Percentiles rank a stretch among this genome's conserved stretches.
Conservation (phyloP, 2,888 invertebrate genomes). For the Platypus cylindrus region DNA sequence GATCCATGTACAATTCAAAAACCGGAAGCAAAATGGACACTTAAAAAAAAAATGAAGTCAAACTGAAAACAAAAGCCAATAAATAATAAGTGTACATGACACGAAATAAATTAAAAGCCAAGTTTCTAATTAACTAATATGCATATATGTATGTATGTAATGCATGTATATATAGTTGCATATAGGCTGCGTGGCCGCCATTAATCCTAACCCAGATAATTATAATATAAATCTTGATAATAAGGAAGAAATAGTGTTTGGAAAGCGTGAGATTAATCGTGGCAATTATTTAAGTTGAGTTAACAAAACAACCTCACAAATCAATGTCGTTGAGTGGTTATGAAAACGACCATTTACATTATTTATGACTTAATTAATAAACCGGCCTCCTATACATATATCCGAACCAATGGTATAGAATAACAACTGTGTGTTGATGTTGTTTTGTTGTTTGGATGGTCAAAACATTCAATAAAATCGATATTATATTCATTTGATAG, state of each 20-base stretch:
- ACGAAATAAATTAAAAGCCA: constrained; percentile 10
- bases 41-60: too few species aligned
- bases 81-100: constrained; percentile 6
- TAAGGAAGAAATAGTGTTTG: constrained; percentile 16
- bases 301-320: constrained; percentile 22
- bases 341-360: constrained; percentile 17
- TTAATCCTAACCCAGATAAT: constrained; percentile 12
- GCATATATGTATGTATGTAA: too few species aligned
- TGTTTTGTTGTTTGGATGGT: too few species aligned
- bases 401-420: too few species aligned
- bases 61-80: background rate
- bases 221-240: constrained; percentile 16
- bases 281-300: constrained; percentile 21
- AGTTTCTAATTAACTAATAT: constrained; percentile 15
- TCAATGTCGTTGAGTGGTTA: constrained; percentile 20
- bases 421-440: too few species aligned
- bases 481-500: too few species aligned
- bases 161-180: too few species aligned
- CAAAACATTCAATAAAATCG: too few species aligned
- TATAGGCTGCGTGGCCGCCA: constrained; percentile 9
- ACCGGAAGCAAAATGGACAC: too few species aligned
- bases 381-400: too few species aligned
- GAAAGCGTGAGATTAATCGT: constrained; percentile 20
- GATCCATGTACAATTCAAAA: too few species aligned
- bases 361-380: constrained; percentile 19